phyloP scores from a whole-genome alignment of 2,113 vertebrate genomes.

The Rhynchopsitta pachyrhyncha region DNA sequence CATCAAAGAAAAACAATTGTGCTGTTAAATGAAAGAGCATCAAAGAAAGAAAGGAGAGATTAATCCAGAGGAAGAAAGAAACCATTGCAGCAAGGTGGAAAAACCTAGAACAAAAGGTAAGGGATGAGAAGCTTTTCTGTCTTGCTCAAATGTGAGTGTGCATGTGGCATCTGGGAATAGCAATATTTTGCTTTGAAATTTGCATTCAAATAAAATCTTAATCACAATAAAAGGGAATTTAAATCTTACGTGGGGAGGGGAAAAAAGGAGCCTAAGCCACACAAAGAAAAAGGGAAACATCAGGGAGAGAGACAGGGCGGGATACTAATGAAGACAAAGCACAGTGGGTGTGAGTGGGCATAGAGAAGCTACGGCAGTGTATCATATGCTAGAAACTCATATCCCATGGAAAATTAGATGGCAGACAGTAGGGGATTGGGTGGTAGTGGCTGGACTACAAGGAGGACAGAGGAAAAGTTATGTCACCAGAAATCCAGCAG shows the following conservation, averaged over 20 bases:
- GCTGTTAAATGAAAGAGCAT: conserved; percentile 19
- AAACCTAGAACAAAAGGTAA: conserved; percentile 43
- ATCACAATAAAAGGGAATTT: conserved; percentile 13
- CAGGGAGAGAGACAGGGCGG: not conserved
- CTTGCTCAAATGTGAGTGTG: not conserved
- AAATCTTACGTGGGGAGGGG: not conserved
- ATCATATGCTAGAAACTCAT: not conserved
- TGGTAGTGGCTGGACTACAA: not conserved
- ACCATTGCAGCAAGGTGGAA: not conserved
- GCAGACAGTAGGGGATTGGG: not conserved
- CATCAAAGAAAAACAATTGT: conserved; percentile 50
- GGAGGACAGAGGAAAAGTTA: not conserved
- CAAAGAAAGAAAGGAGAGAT: conserved; percentile 31
- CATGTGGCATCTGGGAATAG: not conserved
- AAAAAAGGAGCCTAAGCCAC: not conserved
- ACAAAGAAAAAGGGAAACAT: not conserved
- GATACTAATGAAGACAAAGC: not conserved
- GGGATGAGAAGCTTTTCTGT: not conserved
- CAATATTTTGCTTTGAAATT: conserved; percentile 9
- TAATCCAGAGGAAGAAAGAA: conserved; percentile 36
- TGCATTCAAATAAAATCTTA: conserved; percentile 49
- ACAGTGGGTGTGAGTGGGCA: not conserved
- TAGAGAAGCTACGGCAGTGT: not conserved
- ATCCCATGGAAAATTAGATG: not conserved
- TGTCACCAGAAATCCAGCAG: not conserved